Base-by-base conservation (phyloP, 2,797 vertebrate genomes). In the Spondyliosoma cantharus region DNA sequence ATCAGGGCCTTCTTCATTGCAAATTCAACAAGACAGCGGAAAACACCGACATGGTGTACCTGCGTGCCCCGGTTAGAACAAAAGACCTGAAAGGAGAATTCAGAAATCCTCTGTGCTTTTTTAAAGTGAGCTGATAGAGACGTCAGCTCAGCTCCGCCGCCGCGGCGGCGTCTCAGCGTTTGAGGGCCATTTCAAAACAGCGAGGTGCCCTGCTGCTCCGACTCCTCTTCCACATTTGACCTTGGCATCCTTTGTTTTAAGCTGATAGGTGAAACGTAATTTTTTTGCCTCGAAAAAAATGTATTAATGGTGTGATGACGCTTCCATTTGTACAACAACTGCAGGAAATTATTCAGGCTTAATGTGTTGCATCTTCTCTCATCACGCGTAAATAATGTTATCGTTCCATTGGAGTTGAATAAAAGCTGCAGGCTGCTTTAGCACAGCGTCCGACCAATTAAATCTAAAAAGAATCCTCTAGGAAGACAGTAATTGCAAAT, bases 401-500 rank as follows among this genome's bases (percentile, higher is more conserved):
- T 25, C 53, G 56, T 22, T 60, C 11, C n/a, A 46, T 9, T 4
- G 24, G 20, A 58, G 61, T 59, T 68, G 8, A 80, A 46, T 64
- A 42, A 83, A 73, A 81, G 50, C 68, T 63, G 48, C 48, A 49
- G 29, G 69, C 78, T 46, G 37, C 65, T 68, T 59, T 9, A 70
- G 66, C 52, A 58, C 24, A 22, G 37, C 3, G 6, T 45, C 68
- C 58, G n/a, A 24, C 67, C 72, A 77, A 83, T 83, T 87, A 88
- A 83, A 82, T 58, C 1, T 3, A 46, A 57, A 80, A 85, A 76
- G 64, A 71, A 49, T 83, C 54, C 22, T 74, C 67, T 59, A 67
- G 80, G 58, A 80, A 85, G 90, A 84, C 87, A 87, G 82, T 88
- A 89, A 93, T 89, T 87, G 78, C 71, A 84, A 83, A 69, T 82